Evolutionary conservation across 2,797 vertebrate species (phyloP), one percentile per base, ranked within the genome.

Genomic region (Threskiornis aethiopicus): DNA sequence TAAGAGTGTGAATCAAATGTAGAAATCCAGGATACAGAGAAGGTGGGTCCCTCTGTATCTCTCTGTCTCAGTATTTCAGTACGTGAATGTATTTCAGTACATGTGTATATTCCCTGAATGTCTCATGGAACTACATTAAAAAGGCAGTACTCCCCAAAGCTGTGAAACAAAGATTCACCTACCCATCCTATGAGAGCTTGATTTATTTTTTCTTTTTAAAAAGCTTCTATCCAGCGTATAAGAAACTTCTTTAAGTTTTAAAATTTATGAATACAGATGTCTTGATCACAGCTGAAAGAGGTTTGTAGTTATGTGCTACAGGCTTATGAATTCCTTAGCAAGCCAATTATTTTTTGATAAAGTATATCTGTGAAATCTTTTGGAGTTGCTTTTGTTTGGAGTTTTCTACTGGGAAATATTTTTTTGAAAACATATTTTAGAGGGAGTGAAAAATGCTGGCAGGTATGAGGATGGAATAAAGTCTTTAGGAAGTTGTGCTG

Each of bases 21-120:
- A 44, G 37, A 61, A 87, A 42, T 44, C 3, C 42, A 52, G 42
- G 67, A 24, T 11, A 11, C 2, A 9, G 24, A 33, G 14, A 39
- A n/a, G 16, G 31, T 0, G 0, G 2, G 3, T 65, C 16, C 20
- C 7, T 87, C 25, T 57, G 5, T 29, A 3, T 46, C 7, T 70
- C 11, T 55, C 11, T 52, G 22, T 42, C 44, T 58, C 5, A 20
- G 17, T n/a, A 12, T 85, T 80, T 89, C 51, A 29, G 21, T 61
- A 9, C 0, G 1, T 26, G 12, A 49, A 13, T 13, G 13, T 33
- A 10, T 83, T 77, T 87, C 51, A 26, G 21, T 61, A 9, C 41
- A 2, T 17, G 19, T 46, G 8, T 5, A 4, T n/a, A 37, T 69
- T 69, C 25, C 42, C 20, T 16, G 28, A 57, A 49, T 37, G 17